A percentile compares a stretch with the other conserved stretches of the same genome.
phyloP scores from a whole-genome alignment of 2,888 invertebrate genomes.

The Cantharis flavilabris region DNA sequence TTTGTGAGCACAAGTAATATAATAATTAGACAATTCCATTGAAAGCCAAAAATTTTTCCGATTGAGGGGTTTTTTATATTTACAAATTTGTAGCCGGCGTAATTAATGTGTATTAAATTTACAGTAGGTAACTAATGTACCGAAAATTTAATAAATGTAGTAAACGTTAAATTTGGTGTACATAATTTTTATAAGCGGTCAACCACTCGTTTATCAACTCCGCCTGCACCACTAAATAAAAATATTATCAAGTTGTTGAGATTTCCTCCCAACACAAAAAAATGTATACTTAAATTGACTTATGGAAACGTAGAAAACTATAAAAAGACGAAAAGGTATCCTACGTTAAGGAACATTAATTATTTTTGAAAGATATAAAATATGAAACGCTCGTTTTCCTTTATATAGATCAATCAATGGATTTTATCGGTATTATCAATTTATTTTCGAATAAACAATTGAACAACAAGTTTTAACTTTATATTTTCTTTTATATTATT shows the following conservation, averaged over 20 bases:
- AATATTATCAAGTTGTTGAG: background rate
- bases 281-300: background rate
- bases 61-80: background rate
- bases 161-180: background rate
- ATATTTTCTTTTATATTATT: background rate
- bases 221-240: background rate
- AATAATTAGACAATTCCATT: background rate
- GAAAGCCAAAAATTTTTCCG: background rate
- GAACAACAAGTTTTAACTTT: background rate
- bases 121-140: background rate
- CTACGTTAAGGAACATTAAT: background rate
- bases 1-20: background rate
- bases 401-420: background rate
- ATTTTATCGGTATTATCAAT: background rate
- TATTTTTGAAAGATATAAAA: background rate
- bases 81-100: background rate
- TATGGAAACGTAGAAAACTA: background rate
- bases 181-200: background rate
- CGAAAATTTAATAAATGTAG: background rate
- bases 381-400: background rate
- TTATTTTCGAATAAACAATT: background rate
- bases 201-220: background rate
- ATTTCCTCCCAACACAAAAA: background rate
- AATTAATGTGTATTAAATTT: background rate
- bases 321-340: background rate